Conservation (phyloP, 2,888 invertebrate species). For the Electrophaes corylata region DNA sequence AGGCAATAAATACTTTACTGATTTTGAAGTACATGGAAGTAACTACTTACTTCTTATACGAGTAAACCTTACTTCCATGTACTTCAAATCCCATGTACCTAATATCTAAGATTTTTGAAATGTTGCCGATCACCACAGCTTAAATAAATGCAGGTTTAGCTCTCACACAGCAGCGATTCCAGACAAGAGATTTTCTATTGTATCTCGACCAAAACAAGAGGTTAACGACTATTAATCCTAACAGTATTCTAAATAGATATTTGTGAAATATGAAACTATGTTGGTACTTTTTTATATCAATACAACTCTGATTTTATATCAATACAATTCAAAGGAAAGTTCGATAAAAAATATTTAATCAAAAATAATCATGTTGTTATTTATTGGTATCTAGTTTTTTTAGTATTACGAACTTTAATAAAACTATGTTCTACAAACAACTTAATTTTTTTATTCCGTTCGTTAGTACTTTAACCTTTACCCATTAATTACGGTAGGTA, state of each 20-base stretch:
- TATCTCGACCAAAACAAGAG: neutral
- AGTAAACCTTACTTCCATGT: too few species aligned
- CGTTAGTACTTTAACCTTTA: neutral
- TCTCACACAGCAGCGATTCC: neutral
- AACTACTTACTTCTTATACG: too few species aligned
- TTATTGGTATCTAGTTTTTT: slow-evolving; percentile 78
- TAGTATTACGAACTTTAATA: slow-evolving; percentile 71
- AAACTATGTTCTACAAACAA: slow-evolving; percentile 71
- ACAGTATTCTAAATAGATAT: neutral
- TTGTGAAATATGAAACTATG: neutral
- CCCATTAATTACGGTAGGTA: too few species aligned
- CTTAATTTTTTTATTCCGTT: slow-evolving; percentile 18
- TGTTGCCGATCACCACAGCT: too few species aligned
- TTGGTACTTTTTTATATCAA: slow-evolving; percentile 1
- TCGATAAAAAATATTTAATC: slow-evolving; percentile 52
- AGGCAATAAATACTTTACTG: neutral
- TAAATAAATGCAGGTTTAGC: neutral
- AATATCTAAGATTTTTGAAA: too few species aligned
- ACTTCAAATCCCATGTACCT: too few species aligned
- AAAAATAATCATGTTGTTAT: slow-evolving; percentile 66
- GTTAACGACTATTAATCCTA: neutral
- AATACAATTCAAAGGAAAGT: slow-evolving; percentile 5
- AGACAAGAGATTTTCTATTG: neutral
- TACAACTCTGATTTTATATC: slow-evolving; percentile 4
- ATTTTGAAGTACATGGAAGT: neutral